phyloP scores from a whole-genome alignment of 2,888 invertebrate species.

The Hedya salicella region DNA sequence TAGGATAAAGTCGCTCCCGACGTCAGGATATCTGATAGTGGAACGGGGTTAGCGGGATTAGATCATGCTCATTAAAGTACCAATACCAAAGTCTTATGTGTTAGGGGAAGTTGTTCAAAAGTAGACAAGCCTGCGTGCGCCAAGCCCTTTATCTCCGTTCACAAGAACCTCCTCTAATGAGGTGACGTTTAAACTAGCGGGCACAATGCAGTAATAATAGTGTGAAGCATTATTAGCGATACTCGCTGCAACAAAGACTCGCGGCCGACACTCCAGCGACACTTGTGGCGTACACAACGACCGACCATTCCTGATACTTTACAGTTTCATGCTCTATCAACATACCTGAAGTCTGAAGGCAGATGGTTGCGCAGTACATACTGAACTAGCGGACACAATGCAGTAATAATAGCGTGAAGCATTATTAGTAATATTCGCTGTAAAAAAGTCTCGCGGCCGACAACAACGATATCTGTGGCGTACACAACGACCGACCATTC shows the following conservation, averaged over 20 bases:
- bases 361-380: too few species aligned
- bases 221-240: conserved; percentile 63
- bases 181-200: conserved; percentile 37
- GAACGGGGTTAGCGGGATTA: too few species aligned
- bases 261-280: conserved; percentile 66
- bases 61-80: too few species aligned
- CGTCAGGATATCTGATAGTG: too few species aligned
- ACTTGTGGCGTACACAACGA: conserved; percentile 63
- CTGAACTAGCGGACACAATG: conserved; percentile 28
- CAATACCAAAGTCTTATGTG: too few species aligned
- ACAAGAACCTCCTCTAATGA: conserved; percentile 50
- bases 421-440: conserved; percentile 68
- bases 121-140: not conserved
- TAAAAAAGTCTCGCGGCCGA: conserved; percentile 64
- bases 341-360: too few species aligned
- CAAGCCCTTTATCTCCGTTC: not conserved
- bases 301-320: conserved; percentile 52
- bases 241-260: conserved; percentile 68
- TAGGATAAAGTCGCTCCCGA: too few species aligned
- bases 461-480: conserved; percentile 71
- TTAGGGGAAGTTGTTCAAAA: too few species aligned
- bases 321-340: too few species aligned
- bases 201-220: conserved; percentile 46
- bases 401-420: conserved; percentile 48
- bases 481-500: conserved; percentile 46